Conservation (phyloP, 2,113 vertebrate genomes). For the Onychostoma macrolepis region DNA sequence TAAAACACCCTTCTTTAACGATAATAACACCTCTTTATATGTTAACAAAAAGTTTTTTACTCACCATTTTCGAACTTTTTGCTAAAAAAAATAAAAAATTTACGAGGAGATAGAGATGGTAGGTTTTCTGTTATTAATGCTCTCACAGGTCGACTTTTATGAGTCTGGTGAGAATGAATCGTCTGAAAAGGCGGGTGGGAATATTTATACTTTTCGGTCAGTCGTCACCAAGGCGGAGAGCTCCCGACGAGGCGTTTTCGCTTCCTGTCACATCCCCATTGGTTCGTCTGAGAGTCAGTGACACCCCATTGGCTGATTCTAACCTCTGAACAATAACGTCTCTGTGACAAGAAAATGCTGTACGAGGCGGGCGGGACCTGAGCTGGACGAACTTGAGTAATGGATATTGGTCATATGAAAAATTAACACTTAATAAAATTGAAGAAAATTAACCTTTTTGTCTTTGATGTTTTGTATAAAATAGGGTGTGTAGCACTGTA, state of each 20-base stretch:
- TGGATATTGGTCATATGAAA: not conserved
- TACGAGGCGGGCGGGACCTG: not conserved
- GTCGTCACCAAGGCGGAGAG: slow-evolving; percentile 14
- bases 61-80: slow-evolving; percentile 46
- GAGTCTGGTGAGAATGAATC: slow-evolving; percentile 64
- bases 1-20: no score
- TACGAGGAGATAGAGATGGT: no score
- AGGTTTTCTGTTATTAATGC: not conserved
- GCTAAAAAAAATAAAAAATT: not conserved
- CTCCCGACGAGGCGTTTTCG: not conserved
- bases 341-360: not conserved
- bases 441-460: not conserved
- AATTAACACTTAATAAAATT: not conserved
- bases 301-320: slow-evolving; percentile 47
- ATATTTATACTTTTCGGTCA: slow-evolving; percentile 53
- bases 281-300: not conserved
- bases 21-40: not conserved
- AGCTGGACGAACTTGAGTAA: not conserved
- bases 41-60: not conserved
- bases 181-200: not conserved
- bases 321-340: slow-evolving; percentile 25
- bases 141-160: slow-evolving; percentile 64
- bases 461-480: slow-evolving; percentile 1
- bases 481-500: not conserved
- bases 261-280: slow-evolving; percentile 37